A percentile compares a stretch with the other conserved stretches of the same genome.
These are phyloP conservation scores for Rhodinocichla rosea DNA, from an alignment of 2,113 vertebrate species.

Conservation along the genomic window DNA sequence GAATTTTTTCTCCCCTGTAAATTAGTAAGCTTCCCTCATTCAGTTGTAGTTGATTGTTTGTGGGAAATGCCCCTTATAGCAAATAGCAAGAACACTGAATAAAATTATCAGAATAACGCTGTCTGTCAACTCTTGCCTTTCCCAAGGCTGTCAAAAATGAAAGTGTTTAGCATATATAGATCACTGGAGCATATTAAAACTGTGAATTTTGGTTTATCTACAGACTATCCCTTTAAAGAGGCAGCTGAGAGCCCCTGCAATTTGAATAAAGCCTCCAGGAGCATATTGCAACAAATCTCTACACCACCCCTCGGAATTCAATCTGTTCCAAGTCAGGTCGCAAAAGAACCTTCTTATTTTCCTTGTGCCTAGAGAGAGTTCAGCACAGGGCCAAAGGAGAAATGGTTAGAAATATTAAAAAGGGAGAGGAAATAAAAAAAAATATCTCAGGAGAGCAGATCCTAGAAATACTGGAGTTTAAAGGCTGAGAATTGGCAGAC, in stretches of 20 bases:
- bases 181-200: neutral
- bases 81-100: neutral
- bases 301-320: neutral
- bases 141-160: neutral
- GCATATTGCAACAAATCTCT: neutral
- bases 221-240: neutral
- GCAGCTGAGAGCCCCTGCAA: neutral
- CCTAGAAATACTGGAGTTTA: slow-evolving; percentile 21
- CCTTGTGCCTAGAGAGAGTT: neutral
- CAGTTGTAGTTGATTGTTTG: neutral
- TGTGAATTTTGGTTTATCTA: neutral
- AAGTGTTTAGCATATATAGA: neutral
- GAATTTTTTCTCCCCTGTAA: neutral
- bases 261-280: neutral
- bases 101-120: neutral
- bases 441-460: slow-evolving; percentile 5
- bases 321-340: neutral
- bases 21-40: neutral
- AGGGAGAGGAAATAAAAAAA: neutral
- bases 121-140: neutral
- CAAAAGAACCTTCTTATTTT: neutral
- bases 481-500: slow-evolving; percentile 33
- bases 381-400: neutral
- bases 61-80: neutral
- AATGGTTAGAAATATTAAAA: neutral